A percentile compares a stretch with the other conserved stretches of the same genome.
Conservation (phyloP, 2,888 invertebrate species). For the Dolomedes plantarius region DNA sequence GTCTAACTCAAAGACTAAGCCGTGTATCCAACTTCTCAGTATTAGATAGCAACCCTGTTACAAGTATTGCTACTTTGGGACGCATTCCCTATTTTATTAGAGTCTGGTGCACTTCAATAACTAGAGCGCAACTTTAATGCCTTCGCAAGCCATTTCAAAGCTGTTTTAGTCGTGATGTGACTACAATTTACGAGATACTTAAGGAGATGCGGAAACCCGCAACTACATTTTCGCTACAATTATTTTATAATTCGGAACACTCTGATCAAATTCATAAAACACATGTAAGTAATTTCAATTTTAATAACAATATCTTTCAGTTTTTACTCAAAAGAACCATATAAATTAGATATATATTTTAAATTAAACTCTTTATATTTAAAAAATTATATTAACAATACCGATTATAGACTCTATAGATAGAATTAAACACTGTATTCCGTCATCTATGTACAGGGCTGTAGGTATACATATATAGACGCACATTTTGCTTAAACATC, state of each 20-base stretch:
- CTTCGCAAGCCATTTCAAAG: constrained; percentile 7
- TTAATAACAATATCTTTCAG: too few species aligned
- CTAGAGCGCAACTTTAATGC: constrained; percentile 2
- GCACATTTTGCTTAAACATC: too few species aligned
- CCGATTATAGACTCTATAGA: too few species aligned
- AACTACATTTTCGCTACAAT: constrained; percentile 1
- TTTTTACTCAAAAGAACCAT: too few species aligned
- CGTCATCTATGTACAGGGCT: too few species aligned
- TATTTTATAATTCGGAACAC: neutral
- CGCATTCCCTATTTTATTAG: neutral
- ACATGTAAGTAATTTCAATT: neutral
- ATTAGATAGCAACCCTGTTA: neutral
- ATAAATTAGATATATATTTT: too few species aligned
- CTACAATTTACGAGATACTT: constrained; percentile 8
- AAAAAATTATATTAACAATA: too few species aligned
- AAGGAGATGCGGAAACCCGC: constrained; percentile 5
- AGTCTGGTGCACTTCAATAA: neutral
- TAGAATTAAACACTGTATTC: too few species aligned
- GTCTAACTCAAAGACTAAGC: neutral
- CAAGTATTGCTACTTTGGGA: constrained; percentile 16
- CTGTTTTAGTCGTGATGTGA: constrained; percentile 11
- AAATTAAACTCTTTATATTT: too few species aligned
- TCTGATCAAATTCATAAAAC: neutral
- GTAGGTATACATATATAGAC: too few species aligned
- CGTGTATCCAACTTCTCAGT: neutral